Base-by-base conservation (phyloP, 2,888 invertebrate genomes). In the Perdita meconis region DNA sequence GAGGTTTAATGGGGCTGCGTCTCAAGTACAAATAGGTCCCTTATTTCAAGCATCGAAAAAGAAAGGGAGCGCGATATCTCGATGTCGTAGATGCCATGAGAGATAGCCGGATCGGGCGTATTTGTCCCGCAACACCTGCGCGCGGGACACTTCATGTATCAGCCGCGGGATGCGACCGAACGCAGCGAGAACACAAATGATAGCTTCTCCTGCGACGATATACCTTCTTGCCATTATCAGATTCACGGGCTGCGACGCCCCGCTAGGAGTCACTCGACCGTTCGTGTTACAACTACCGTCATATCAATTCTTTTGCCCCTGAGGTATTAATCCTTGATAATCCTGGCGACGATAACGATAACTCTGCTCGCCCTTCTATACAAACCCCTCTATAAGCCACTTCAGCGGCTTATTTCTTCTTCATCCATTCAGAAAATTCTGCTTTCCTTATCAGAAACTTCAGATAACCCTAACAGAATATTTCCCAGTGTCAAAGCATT, bases 71-170 rank as follows among this genome's bases (percentile, higher is more conserved):
- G 38, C 71, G 81, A 70, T 87, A 90, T 87, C 87, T 69, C 83
- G 86, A 87, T 87, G 88, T 87, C 87, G 90, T 88, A 90, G 90
- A 90, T 90, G 86, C 85, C 76, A 76, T 68, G 80, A 82, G 88
- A 87, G 90, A 90, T 90, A 84, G 44, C 72, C 57, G 73, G 81
- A 66, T 50, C 78, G 68, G 83, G 72, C 83, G 86, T 87, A 89
- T 90, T 90, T 90, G 89, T 90, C 85, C 84, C 65, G 87, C 85
- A 88, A 89, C 90, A 90, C 90, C 91, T 90, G 90, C 90, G 85
- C 86, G 85, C 86, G 82, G 85, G 87, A 84, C 78, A 81, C 83
- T 86, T 87, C 82, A 87, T 86, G 87, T 85, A 87, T 89, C 89
- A 87, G 78, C 63, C 78, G 69, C 71, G 51, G 75, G 78, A 67